Conservation (phyloP, 2,888 invertebrate genomes). For the Hydroisotoma schaefferi region DNA sequence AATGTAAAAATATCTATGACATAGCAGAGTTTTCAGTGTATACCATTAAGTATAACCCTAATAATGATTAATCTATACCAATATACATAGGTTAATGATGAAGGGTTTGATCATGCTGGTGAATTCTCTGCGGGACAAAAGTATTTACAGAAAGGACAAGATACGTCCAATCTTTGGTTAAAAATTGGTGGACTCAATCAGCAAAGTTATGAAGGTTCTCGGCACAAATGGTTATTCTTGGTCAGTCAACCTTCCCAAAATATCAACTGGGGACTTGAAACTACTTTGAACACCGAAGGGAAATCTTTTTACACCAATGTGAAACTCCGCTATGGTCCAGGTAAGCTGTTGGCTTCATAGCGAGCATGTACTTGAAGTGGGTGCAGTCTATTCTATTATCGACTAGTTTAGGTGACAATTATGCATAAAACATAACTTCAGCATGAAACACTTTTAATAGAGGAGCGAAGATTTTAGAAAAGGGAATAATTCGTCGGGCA, state of each 20-base stretch:
- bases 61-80: too few species aligned
- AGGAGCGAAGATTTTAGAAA: too few species aligned
- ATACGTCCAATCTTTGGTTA: slow-evolving; percentile 38
- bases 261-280: slow-evolving; percentile 46
- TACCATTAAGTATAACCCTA: too few species aligned
- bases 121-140: slow-evolving; percentile 39
- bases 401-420: too few species aligned
- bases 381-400: too few species aligned
- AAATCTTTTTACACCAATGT: slow-evolving; percentile 48
- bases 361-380: too few species aligned
- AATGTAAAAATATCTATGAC: too few species aligned
- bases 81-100: slow-evolving; percentile 30
- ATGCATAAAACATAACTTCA: too few species aligned
- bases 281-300: slow-evolving; percentile 41
- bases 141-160: slow-evolving; percentile 30
- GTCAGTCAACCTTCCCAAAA: slow-evolving; percentile 40
- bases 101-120: slow-evolving; percentile 37
- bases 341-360: too few species aligned
- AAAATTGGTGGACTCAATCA: slow-evolving; percentile 25
- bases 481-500: too few species aligned
- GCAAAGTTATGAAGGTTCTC: slow-evolving; percentile 34
- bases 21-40: too few species aligned
- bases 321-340: slow-evolving; percentile 47
- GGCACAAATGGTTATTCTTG: slow-evolving; percentile 32
- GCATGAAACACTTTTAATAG: too few species aligned